Evolutionary conservation across 64 coral and sea anemone genomes (phyloP).

Genomic region (Montipora efflorescens): DNA sequence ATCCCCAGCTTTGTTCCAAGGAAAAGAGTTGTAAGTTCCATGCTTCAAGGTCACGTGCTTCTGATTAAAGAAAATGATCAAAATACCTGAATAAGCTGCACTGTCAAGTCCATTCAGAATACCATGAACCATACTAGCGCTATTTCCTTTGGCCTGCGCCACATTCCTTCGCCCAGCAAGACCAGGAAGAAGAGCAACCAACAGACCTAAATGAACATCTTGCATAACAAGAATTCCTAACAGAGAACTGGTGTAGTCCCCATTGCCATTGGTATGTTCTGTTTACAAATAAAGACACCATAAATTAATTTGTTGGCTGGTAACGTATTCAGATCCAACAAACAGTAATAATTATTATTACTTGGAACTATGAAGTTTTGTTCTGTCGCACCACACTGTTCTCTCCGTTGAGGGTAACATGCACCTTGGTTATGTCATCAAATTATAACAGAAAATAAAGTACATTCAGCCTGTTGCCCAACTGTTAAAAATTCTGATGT

Average conservation of each 20-base stretch:
- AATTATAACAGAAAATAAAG: too few relatives aligned
- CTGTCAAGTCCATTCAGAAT: conserved; percentile 45
- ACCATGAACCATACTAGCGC: conserved; percentile 67
- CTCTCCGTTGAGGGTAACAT: too few relatives aligned
- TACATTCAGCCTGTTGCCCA: too few relatives aligned
- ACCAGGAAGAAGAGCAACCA: conserved; percentile 91
- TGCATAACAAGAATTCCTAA: conserved; percentile 99
- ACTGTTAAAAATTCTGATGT: too few relatives aligned
- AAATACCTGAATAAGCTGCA: not conserved
- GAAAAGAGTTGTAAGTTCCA: too few relatives aligned
- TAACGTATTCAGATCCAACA: not conserved
- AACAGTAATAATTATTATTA: not conserved
- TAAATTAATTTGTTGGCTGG: not conserved
- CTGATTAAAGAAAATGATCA: not conserved
- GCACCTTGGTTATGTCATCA: too few relatives aligned
- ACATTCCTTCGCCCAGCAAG: conserved; percentile 78
- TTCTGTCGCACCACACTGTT: too few relatives aligned
- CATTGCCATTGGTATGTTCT: conserved; percentile 96
- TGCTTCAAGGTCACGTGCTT: too few relatives aligned
- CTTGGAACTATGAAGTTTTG: not conserved
- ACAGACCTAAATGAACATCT: conserved; percentile 90
- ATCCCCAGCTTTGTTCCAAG: too few relatives aligned
- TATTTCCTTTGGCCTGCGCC: conserved; percentile 42
- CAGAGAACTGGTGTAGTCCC: conserved; percentile 88
- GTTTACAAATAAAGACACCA: not conserved